Base-by-base conservation (phyloP, 2,797 vertebrate species). In the Amblyopsis hoosieri region DNA sequence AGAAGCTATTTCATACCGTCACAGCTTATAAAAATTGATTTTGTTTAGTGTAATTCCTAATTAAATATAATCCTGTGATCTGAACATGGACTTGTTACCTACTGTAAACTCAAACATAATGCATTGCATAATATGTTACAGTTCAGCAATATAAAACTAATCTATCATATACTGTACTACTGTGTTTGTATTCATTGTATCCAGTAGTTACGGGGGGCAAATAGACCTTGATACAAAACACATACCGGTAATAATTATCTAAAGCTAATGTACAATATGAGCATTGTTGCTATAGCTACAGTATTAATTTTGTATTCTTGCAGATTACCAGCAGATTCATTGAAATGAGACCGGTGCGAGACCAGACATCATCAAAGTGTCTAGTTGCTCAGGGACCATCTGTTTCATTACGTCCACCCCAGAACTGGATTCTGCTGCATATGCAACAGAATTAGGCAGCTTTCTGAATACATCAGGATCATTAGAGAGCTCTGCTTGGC, bases 341-440 rank as follows among this genome's bases (percentile, higher is more conserved):
- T 87, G 84, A 84, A 78, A 79, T 73, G 80, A 76, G 82, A 81
- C 69, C 57, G 81, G 76, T 85, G 78, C 69, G 72, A 85, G 71
- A 81, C 73, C 71, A 89, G 83, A 87, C 85, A 87, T 84, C 77
- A 79, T 82, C 87, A 90, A 90, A 87, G 86, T 83, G 85, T 72
- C 77, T 83, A 49, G 71, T 76, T 84, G 80, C 84, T 78, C 63
- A 76, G 84, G 77, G 83, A 84, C 85, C 84, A 90, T 89, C 85
- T 90, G 88, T 84, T 86, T 86, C 67, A 81, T 75, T 87, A 87
- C 66, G 84, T 81, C 78, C 83, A 75, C 76, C 23, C 55, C 78
- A 67, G 75, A 79, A 81, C 64, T 68, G 66, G 84, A 78, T 78
- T 64, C 70, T 75, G 78, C 69, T 80, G 74, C 77, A 87, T 87